Conservation (phyloP, 2,888 invertebrate genomes). For the Callyntrura guangdongensis region DNA sequence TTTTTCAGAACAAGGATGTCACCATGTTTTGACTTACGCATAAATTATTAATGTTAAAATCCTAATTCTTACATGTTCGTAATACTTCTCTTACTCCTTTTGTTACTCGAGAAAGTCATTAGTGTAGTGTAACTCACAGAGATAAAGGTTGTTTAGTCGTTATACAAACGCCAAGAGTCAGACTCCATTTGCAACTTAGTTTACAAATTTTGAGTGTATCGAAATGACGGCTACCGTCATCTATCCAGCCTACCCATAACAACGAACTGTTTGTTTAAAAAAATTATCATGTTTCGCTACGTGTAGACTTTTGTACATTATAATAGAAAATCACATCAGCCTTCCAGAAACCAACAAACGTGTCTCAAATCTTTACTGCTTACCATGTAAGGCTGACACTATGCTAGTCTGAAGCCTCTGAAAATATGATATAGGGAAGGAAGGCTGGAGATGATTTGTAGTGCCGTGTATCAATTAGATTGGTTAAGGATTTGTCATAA, state of each 20-base stretch:
- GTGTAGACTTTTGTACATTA: not conserved
- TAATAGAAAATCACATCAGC: conserved; percentile 33
- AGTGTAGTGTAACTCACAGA: not conserved
- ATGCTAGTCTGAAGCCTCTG: conserved; percentile 28
- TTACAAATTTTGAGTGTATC: not conserved
- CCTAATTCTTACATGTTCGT: not conserved
- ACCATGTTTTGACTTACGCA: not conserved
- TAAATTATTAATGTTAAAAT: no score
- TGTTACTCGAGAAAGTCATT: not conserved
- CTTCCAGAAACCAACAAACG: not conserved
- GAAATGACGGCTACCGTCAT: not conserved
- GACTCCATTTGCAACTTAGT: not conserved
- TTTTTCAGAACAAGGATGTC: not conserved
- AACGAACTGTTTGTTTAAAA: not conserved
- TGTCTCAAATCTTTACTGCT: not conserved
- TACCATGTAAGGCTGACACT: conserved; percentile 40
- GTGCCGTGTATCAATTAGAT: not conserved
- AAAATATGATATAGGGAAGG: not conserved
- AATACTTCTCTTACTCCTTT: not conserved
- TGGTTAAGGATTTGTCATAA: not conserved
- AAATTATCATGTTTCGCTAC: not conserved
- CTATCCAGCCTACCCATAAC: not conserved
- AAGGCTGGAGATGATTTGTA: not conserved
- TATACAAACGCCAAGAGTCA: not conserved
- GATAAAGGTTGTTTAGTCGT: conserved; percentile 21